Conservation (phyloP, 2,888 invertebrate species). For the Macaria notata region DNA sequence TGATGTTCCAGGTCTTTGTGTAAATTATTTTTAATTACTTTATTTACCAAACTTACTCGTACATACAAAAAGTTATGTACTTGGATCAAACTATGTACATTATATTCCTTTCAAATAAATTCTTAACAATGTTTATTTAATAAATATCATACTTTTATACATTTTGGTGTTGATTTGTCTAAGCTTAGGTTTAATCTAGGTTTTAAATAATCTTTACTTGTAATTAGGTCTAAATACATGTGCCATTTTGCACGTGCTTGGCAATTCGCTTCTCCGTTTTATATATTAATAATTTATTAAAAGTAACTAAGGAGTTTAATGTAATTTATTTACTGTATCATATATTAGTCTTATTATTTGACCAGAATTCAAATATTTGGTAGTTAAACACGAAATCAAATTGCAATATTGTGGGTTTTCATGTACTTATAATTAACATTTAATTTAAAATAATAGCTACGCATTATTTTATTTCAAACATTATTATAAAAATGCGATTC, state of each 20-base stretch:
- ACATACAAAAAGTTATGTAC: too few species aligned
- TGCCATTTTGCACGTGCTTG: conserved; percentile 79
- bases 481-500: too few species aligned
- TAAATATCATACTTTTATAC: conserved; percentile 21
- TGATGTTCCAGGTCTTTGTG: too few species aligned
- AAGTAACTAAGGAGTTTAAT: conserved; percentile 8
- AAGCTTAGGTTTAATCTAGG: conserved; percentile 9
- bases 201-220: conserved; percentile 16
- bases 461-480: too few species aligned
- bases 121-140: too few species aligned
- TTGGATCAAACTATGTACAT: too few species aligned
- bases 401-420: not conserved
- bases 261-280: conserved; percentile 51
- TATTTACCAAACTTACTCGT: too few species aligned
- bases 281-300: conserved; percentile 62
- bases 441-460: too few species aligned
- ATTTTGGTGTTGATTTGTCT: conserved; percentile 16
- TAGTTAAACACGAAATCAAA: not conserved
- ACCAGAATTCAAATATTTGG: conserved; percentile 7
- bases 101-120: too few species aligned
- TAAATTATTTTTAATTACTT: too few species aligned
- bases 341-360: not conserved
- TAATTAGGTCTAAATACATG: conserved; percentile 67
- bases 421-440: not conserved
- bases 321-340: not conserved